These are phyloP conservation scores for Chitala chitala DNA, from an alignment of 2,113 vertebrate genomes.

Conservation along the genomic window DNA sequence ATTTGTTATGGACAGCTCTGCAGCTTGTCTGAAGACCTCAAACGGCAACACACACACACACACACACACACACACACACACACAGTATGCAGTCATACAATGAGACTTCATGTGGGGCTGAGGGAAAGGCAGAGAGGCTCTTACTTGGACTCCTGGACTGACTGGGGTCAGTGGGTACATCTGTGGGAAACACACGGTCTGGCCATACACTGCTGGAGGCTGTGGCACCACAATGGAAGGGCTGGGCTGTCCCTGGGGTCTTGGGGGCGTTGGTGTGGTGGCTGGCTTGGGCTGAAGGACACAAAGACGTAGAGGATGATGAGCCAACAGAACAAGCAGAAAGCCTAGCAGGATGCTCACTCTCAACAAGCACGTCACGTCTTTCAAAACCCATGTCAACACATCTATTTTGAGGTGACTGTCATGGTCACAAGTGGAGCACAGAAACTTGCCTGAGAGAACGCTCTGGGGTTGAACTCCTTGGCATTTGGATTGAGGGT, in stretches of 20 bases:
- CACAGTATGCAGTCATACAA: no score
- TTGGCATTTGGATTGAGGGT: slow-evolving; percentile 97
- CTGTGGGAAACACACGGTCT: slow-evolving; percentile 94
- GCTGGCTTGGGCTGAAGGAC: slow-evolving; percentile 84
- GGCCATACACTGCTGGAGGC: slow-evolving; percentile 84
- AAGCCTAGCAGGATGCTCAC: no score
- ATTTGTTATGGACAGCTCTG: no score
- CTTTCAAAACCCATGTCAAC: no score
- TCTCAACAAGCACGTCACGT: no score
- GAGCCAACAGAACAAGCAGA: no score
- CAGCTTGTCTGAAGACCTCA: no score
- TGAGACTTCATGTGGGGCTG: no score
- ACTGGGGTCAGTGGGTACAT: slow-evolving; percentile 94
- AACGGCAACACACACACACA: no score
- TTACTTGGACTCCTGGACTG: slow-evolving; percentile 97
- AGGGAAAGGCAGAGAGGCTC: slow-evolving; percentile 35
- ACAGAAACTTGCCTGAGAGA: slow-evolving; percentile 76
- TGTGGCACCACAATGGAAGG: slow-evolving; percentile 94
- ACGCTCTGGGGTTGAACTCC: slow-evolving; percentile 93
- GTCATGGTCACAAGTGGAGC: background rate
- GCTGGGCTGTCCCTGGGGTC: slow-evolving; percentile 94
- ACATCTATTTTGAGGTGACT: no score
- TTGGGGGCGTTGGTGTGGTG: slow-evolving; percentile 89
- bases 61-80: no score
- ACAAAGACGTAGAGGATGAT: background rate